phyloP scores from a whole-genome alignment of 2,113 vertebrate genomes.

The Otocyon megalotis region DNA sequence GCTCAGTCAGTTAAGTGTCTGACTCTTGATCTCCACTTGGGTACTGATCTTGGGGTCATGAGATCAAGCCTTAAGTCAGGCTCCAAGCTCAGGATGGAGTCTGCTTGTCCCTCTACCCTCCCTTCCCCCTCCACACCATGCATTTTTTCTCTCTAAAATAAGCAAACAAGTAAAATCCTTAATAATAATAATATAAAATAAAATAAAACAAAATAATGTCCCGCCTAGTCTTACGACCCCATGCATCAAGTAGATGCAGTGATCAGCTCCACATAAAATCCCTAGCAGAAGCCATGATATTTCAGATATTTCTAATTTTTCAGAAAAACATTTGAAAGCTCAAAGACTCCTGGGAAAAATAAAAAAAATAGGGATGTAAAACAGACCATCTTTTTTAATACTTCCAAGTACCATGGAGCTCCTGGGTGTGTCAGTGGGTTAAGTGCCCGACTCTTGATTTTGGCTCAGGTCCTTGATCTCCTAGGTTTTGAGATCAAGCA shows the following conservation, averaged over 20 bases:
- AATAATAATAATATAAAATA: neutral
- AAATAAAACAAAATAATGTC: neutral
- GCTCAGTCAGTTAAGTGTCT: too few relatives aligned
- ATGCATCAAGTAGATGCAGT: neutral
- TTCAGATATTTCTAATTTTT: neutral
- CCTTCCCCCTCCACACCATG: too few relatives aligned
- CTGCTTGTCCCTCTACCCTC: neutral
- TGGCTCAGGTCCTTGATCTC: too few relatives aligned
- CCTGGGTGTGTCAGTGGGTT: too few relatives aligned
- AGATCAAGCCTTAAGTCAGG: neutral
- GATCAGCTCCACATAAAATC: neutral
- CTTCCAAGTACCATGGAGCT: neutral
- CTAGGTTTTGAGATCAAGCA: too few relatives aligned
- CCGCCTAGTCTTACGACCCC: neutral
- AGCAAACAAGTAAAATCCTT: neutral
- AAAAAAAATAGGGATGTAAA: neutral
- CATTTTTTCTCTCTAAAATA: neutral
- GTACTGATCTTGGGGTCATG: neutral
- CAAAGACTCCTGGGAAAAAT: neutral
- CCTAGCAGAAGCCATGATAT: neutral
- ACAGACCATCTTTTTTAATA: neutral
- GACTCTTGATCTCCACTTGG: neutral
- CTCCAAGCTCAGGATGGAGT: accelerated
- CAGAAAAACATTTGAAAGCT: neutral
- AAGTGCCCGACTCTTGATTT: too few relatives aligned